A percentile compares a stretch with the other conserved stretches of the same genome.
phyloP scores from a whole-genome alignment of 2,113 vertebrate species.

The Cacatua alba region DNA sequence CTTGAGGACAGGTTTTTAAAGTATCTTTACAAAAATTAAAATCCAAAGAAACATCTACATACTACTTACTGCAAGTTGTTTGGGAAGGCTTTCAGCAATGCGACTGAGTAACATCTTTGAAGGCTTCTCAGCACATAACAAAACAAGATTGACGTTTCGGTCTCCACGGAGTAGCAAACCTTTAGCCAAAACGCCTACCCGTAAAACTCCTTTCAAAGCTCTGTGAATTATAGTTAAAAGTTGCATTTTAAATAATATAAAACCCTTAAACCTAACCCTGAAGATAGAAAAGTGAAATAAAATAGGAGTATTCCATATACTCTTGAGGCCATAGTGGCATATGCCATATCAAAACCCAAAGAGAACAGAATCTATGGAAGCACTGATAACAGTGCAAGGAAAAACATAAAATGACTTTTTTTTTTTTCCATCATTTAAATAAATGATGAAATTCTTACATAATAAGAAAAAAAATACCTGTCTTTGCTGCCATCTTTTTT shows the following conservation, averaged over 20 bases:
- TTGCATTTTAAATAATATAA: slow-evolving; percentile 1
- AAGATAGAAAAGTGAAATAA: neutral
- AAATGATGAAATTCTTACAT: neutral
- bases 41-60: slow-evolving; percentile 16
- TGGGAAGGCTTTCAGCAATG: slow-evolving; percentile 93
- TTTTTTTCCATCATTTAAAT: neutral
- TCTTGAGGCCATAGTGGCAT: neutral
- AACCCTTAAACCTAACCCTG: neutral
- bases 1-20: neutral
- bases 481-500: slow-evolving; percentile 90
- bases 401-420: neutral
- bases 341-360: neutral
- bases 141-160: slow-evolving; percentile 90
- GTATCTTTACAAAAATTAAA: neutral
- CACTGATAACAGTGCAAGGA: neutral
- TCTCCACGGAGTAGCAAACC: slow-evolving; percentile 94
- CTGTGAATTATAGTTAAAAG: slow-evolving; percentile 68
- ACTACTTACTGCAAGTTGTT: slow-evolving; percentile 90
- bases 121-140: slow-evolving; percentile 94
- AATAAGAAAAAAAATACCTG: slow-evolving; percentile 66
- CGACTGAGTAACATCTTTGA: slow-evolving; percentile 84
- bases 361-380: neutral
- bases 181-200: slow-evolving; percentile 95
- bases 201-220: slow-evolving; percentile 94
- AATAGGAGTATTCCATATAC: neutral